Evolutionary conservation across 2,113 vertebrate species (phyloP).

Genomic region (Cervus canadensis): DNA sequence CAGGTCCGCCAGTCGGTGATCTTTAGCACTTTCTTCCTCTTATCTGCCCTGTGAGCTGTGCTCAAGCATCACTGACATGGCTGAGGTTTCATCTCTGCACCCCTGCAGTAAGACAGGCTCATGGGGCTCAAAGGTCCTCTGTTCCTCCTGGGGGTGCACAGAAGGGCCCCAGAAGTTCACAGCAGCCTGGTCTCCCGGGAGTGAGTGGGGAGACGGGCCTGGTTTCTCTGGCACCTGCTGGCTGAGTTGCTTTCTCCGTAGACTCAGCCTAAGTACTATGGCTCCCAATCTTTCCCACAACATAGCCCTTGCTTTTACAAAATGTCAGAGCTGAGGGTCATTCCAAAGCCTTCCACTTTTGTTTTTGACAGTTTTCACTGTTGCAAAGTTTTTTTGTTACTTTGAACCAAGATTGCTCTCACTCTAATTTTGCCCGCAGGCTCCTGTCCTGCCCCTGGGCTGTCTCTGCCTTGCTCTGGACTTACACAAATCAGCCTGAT

Average conservation of each 20-base stretch:
- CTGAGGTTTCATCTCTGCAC: not conserved
- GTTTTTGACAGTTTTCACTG: not conserved
- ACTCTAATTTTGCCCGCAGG: not conserved
- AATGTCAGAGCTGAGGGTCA: not conserved
- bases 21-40: not conserved
- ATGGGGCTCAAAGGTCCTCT: not conserved
- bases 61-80: not conserved
- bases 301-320: not conserved
- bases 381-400: not conserved
- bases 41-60: not conserved
- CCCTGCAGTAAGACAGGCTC: not conserved
- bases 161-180: not conserved
- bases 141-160: not conserved
- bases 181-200: not conserved
- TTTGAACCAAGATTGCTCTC: not conserved
- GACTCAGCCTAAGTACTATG: too few relatives aligned
- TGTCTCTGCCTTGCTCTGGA: not conserved
- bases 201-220: not conserved
- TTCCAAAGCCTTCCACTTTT: not conserved
- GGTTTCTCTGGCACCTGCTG: not conserved
- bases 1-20: too few relatives aligned
- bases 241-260: not conserved
- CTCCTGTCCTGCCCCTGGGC: not conserved
- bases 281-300: not conserved
- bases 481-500: too few relatives aligned